phyloP scores from a whole-genome alignment of 2,797 vertebrate species.

The Monodelphis domestica region DNA sequence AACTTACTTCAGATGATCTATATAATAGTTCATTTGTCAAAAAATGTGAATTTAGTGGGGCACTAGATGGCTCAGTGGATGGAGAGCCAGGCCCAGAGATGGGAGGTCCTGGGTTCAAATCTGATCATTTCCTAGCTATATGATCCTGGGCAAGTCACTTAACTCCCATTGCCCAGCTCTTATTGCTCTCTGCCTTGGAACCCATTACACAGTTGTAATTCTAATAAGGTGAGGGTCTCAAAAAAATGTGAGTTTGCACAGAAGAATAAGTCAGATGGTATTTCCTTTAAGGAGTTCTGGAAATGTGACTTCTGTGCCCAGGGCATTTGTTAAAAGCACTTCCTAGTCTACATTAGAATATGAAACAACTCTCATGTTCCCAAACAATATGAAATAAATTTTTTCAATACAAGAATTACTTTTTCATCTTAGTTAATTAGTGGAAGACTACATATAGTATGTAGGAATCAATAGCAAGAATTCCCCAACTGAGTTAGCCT shows the following conservation, averaged over 20 bases:
- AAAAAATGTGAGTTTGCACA: conserved; percentile 1
- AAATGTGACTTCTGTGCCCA: neutral
- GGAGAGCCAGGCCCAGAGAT: too few relatives aligned
- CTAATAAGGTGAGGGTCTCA: too few relatives aligned
- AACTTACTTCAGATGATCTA: conserved; percentile 11
- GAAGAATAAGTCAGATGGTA: neutral
- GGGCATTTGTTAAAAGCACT: conserved; percentile 20
- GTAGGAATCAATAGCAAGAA: neutral
- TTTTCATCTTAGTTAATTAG: conserved; percentile 16
- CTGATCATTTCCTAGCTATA: too few relatives aligned
- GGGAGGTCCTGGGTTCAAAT: too few relatives aligned
- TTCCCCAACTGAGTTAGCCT: neutral
- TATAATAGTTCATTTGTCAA: conserved; percentile 23
- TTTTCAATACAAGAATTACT: neutral
- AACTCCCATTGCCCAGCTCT: too few relatives aligned
- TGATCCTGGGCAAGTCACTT: too few relatives aligned
- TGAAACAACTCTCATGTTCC: conserved; percentile 14
- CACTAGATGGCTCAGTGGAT: too few relatives aligned
- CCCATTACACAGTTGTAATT: too few relatives aligned
- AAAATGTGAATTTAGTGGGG: too few relatives aligned
- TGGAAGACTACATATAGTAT: neutral
- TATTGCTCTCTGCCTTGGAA: too few relatives aligned
- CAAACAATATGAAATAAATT: neutral
- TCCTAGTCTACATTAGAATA: conserved; percentile 17
- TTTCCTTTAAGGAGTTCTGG: conserved; percentile 8